Percentiles rank a stretch among this genome's conserved stretches.
Conservation (phyloP, 2,113 vertebrate genomes). For the Psammodynastes pulverulentus region DNA sequence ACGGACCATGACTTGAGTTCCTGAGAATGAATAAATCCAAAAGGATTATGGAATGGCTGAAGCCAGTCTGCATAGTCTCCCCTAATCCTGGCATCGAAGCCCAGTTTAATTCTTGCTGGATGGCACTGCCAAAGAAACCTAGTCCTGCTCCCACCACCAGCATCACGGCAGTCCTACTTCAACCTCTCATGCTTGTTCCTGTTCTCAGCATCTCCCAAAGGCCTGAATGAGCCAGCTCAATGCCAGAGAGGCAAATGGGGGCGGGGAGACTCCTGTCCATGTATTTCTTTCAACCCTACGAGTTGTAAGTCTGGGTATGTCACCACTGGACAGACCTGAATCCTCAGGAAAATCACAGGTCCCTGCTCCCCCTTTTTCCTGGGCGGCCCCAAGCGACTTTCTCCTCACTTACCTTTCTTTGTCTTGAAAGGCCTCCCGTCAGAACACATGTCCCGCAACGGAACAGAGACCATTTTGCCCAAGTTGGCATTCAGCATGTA, state of each 20-base stretch:
- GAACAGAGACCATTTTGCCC: slow-evolving; percentile 74
- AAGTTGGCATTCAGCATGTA: slow-evolving; percentile 84
- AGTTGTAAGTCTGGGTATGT: background rate
- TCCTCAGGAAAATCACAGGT: background rate
- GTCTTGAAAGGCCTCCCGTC: slow-evolving; percentile 77
- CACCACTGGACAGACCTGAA: background rate
- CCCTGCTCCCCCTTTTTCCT: background rate
- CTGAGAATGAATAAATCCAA: slow-evolving; percentile 57
- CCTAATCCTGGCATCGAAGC: background rate
- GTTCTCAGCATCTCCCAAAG: background rate
- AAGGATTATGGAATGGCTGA: background rate
- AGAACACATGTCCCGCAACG: slow-evolving; percentile 82
- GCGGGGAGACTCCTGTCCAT: background rate
- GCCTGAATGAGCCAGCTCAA: background rate
- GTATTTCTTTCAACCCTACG: background rate
- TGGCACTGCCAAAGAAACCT: background rate
- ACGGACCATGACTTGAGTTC: slow-evolving; percentile 82
- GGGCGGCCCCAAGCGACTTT: background rate
- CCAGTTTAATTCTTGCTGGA: background rate
- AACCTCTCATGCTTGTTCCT: background rate
- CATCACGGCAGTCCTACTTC: background rate
- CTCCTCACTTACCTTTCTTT: slow-evolving; percentile 76
- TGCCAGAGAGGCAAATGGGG: background rate
- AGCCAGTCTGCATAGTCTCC: background rate
- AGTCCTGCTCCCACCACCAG: background rate